Percentiles rank a stretch among this genome's conserved stretches.
These are phyloP conservation scores for Cordilura impudica DNA, from an alignment of 2,888 invertebrate species.

Conservation along the genomic window DNA sequence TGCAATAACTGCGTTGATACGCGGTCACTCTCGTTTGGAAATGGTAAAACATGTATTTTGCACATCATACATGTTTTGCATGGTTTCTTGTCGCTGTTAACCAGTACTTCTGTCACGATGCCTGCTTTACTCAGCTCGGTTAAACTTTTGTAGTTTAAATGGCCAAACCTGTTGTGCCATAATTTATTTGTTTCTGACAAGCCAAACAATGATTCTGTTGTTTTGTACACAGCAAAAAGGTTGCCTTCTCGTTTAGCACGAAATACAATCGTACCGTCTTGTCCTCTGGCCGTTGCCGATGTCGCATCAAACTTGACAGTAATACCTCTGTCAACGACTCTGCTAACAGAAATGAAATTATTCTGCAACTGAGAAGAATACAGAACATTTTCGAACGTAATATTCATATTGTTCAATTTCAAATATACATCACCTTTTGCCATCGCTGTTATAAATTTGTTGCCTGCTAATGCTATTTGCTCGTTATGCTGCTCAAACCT, in stretches of 20 bases:
- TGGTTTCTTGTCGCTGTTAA: not conserved
- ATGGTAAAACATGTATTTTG: conserved; percentile 14
- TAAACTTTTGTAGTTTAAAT: too few species aligned
- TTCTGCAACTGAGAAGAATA: too few species aligned
- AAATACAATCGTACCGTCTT: too few species aligned
- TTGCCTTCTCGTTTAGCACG: too few species aligned
- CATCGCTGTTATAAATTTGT: conserved; percentile 10
- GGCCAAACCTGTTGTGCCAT: conserved; percentile 39
- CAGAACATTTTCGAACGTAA: too few species aligned
- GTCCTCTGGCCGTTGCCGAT: too few species aligned
- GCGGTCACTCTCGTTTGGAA: conserved; percentile 28
- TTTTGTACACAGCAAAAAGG: conserved; percentile 15
- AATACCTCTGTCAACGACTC: too few species aligned
- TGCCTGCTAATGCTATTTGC: conserved; percentile 48
- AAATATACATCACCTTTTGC: too few species aligned
- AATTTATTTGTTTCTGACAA: not conserved
- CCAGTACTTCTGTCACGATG: conserved; percentile 10
- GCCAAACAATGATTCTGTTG: not conserved
- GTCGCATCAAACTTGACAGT: too few species aligned
- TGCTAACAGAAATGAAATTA: too few species aligned
- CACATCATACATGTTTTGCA: conserved; percentile 31
- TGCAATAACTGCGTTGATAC: conserved; percentile 39
- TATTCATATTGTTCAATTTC: too few species aligned
- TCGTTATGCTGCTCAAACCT: conserved; percentile 30
- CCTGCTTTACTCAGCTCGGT: too few species aligned